These are phyloP conservation scores for Spea multiplicata DNA, from an alignment of 2,113 vertebrate genomes.

Conservation along the genomic window DNA sequence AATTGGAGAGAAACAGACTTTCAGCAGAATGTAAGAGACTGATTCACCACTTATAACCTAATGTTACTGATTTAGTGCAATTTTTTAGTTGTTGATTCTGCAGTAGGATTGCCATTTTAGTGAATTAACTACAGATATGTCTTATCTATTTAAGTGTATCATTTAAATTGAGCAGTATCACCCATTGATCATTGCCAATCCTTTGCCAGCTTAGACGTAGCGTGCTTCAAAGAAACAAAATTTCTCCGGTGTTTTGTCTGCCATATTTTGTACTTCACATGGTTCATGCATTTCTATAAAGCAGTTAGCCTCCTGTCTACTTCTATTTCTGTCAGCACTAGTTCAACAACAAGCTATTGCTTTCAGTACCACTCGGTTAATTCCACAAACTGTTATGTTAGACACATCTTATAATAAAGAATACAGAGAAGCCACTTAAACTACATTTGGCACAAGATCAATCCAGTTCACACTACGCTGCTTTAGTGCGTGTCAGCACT, in stretches of 20 bases:
- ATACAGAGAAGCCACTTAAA: too few species aligned
- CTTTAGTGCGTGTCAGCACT: too few species aligned
- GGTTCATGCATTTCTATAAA: too few species aligned
- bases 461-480: too few species aligned
- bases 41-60: conserved; percentile 56
- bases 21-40: conserved; percentile 63
- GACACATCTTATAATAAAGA: too few species aligned
- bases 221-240: too few species aligned
- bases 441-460: too few species aligned
- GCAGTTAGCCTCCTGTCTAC: too few species aligned
- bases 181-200: background rate
- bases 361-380: too few species aligned
- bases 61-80: conserved; percentile 52
- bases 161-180: background rate
- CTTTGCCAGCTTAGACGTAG: background rate
- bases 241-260: background rate
- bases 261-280: background rate
- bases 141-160: background rate
- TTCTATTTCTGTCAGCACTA: too few species aligned
- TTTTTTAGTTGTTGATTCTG: conserved; percentile 47
- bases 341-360: too few species aligned
- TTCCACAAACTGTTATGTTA: too few species aligned
- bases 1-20: conserved; percentile 70
- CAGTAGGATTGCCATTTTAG: conserved; percentile 11
- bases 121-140: conserved; percentile 3